These are phyloP conservation scores for Uloborus plumipes DNA, from an alignment of 2,888 invertebrate species.

Conservation along the genomic window DNA sequence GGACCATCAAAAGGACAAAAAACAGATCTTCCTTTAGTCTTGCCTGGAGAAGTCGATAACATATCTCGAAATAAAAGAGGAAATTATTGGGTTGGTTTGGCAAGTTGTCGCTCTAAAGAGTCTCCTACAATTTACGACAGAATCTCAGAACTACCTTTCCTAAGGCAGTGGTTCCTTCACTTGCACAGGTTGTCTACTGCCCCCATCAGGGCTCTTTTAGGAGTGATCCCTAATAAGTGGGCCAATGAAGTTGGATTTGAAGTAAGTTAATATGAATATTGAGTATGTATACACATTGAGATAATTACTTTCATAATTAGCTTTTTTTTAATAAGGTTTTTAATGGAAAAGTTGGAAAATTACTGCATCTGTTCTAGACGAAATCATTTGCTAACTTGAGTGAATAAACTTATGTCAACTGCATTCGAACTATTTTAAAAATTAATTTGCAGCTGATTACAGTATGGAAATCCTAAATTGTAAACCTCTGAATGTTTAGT, in stretches of 20 bases:
- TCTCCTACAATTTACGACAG: conserved; percentile 51
- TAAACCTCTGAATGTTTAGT: no score
- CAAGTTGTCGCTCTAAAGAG: conserved; percentile 38
- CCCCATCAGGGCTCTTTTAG: conserved; percentile 22
- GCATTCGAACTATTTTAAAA: no score
- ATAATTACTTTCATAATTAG: no score
- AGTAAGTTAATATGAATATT: conserved; percentile 18
- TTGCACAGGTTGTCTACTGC: conserved; percentile 29
- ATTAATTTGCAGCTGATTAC: no score
- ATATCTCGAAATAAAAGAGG: conserved; percentile 71
- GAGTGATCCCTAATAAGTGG: conserved; percentile 28
- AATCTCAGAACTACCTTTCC: conserved; percentile 40
- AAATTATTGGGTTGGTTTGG: conserved; percentile 71
- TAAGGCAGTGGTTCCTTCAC: conserved; percentile 42
- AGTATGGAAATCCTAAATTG: no score
- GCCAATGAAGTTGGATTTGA: conserved; percentile 57
- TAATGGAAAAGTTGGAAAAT: no score
- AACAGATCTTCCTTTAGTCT: conserved; percentile 84
- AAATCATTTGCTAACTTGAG: no score
- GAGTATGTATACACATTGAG: no score
- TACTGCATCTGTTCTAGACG: no score
- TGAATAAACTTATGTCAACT: no score
- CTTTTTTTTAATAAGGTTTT: no score
- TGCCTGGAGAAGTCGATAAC: conserved; percentile 79
- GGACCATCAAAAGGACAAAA: conserved; percentile 84